Evolutionary conservation across 2,888 invertebrate genomes (phyloP), one percentile per base, ranked within the genome.

Genomic region (Sepiola atlantica): DNA sequence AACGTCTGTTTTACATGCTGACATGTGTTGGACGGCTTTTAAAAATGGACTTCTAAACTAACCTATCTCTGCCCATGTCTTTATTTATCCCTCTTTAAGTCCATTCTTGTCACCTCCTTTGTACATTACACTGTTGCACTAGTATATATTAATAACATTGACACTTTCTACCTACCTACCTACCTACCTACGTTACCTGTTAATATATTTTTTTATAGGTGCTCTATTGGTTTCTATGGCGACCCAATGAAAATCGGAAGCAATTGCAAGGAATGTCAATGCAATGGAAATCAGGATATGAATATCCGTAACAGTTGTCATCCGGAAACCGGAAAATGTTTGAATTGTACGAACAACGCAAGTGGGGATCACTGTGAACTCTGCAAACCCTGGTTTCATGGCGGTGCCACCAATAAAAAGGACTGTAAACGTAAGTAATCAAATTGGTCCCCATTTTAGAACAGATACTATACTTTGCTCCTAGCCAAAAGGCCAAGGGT

Each of bases 321-420:
- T 97, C 98, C 98, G 91, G 97, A 98, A 95, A 98, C 98, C 0
- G 99, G 99, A 1, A 98, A 98, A 95, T 99, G 99, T 97, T 98
- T 98, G 94, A 98, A 98, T 91, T 99, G 99, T 97, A 98, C 97
- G 98, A 96, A 98, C 98, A 97, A 98, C 98, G 95, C 98, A 97
- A n/a, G 98, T 96, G 98, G 98, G 98, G 96, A 98, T 98, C 21
- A 98, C 98, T 98, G 98, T 96, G 98, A 98, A 97, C 98, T 95
- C 57, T 97, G 97, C 95, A 95, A 95, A 92, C 95, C 95, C 21
- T 97, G 97, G 16, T 97, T 96, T 95, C 97, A 96, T 95, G 97
- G 97, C 0, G 96, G 97, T 57, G 97, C 97, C 54, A 92, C 95
- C 8, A 95, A 96, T 94, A 96, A 96, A 28, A 95, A 95, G 16